phyloP scores from a whole-genome alignment of 2,888 invertebrate genomes.

The Pyralis farinalis region DNA sequence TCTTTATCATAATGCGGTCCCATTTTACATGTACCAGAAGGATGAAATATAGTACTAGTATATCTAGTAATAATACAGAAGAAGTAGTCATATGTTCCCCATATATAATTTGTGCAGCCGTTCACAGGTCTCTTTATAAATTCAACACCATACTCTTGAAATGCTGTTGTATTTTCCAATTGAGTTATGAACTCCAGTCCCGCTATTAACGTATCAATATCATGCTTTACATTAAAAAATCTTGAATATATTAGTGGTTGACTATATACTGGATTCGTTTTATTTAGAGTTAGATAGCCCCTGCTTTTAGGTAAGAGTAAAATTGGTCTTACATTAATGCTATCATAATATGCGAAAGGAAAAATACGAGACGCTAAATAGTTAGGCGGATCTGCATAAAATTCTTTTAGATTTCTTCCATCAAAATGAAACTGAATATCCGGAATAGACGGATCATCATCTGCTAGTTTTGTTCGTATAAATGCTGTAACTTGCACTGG shows the following conservation, averaged over 20 bases:
- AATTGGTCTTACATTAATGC: conserved; percentile 82
- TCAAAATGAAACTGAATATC: conserved; percentile 85
- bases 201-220: conserved; percentile 81
- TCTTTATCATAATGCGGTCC: conserved; percentile 53
- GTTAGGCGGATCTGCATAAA: conserved; percentile 75
- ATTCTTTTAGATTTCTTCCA: conserved; percentile 74
- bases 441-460: conserved; percentile 71
- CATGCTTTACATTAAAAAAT: conserved; percentile 82
- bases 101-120: conserved; percentile 73
- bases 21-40: conserved; percentile 64
- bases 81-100: conserved; percentile 84
- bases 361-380: conserved; percentile 59
- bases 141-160: conserved; percentile 73
- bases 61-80: conserved; percentile 83
- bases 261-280: conserved; percentile 84
- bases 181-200: conserved; percentile 80
- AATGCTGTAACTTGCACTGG: conserved; percentile 81
- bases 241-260: conserved; percentile 87
- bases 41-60: conserved; percentile 76
- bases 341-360: conserved; percentile 82
- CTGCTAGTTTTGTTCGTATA: conserved; percentile 76
- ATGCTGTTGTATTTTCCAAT: conserved; percentile 78
- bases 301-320: conserved; percentile 82
- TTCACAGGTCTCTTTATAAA: conserved; percentile 79
- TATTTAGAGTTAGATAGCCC: conserved; percentile 82